Conservation (phyloP, 1,140 invertebrate genomes). For the Chironomus striatipennis region DNA sequence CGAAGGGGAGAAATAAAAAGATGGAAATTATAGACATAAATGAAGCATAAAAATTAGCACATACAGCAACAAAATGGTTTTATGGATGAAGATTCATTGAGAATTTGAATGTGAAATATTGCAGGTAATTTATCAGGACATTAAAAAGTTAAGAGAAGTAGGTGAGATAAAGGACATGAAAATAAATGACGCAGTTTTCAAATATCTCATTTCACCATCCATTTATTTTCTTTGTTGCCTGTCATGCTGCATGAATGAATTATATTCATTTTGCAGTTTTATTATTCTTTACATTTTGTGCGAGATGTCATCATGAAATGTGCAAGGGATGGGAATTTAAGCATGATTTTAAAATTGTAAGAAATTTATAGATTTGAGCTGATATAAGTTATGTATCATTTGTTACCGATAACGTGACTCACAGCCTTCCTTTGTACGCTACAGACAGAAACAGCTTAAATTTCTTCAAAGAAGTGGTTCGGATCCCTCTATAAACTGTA, state of each 20-base stretch:
- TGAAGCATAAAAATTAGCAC: background rate
- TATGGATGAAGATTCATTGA: background rate
- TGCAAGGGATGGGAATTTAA: background rate
- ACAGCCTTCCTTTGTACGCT: no score
- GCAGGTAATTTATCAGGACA: conserved; percentile 1
- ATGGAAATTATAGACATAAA: background rate
- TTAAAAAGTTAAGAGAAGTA: background rate
- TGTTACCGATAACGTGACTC: no score
- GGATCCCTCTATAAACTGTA: no score
- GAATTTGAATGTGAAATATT: background rate
- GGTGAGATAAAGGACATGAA: conserved; percentile 12
- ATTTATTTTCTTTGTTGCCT: background rate
- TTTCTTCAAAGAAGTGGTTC: no score
- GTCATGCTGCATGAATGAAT: background rate
- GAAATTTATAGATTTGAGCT: no score
- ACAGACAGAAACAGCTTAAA: no score
- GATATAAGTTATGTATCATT: no score
- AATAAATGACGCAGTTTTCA: background rate
- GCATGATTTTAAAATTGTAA: background rate
- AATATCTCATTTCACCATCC: background rate
- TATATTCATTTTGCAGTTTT: background rate
- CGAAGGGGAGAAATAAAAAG: no score
- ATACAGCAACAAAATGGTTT: background rate
- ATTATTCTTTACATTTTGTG: no score
- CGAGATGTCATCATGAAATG: no score